These are phyloP conservation scores for Silurus lanzhouensis DNA, from an alignment of 2,797 vertebrate genomes.

Conservation along the genomic window DNA sequence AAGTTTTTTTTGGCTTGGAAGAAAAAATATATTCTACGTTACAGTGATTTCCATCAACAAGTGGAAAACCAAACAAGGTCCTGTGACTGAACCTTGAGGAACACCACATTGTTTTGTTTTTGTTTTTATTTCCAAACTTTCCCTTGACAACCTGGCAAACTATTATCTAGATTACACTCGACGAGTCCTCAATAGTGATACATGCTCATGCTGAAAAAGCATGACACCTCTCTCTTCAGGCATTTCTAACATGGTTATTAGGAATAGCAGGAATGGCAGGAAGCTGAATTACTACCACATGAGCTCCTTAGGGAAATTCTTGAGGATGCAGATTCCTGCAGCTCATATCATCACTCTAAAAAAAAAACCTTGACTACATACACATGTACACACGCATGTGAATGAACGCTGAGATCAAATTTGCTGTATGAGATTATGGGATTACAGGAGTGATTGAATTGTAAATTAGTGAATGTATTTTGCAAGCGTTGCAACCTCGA, in stretches of 20 bases:
- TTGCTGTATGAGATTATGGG: not conserved
- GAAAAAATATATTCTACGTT: too few species aligned
- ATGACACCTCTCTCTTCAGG: not conserved
- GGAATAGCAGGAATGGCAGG: conserved; percentile 9
- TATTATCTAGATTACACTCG: not conserved
- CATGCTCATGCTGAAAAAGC: not conserved
- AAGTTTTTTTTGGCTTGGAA: not conserved
- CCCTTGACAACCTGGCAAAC: not conserved
- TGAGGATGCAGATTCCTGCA: conserved; percentile 30
- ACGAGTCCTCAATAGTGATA: not conserved
- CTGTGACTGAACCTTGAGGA: not conserved
- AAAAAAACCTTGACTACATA: conserved; percentile 18
- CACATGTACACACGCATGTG: not conserved
- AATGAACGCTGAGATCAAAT: conserved; percentile 8
- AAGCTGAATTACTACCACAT: conserved; percentile 33
- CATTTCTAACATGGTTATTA: conserved; percentile 23
- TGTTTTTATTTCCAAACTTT: not conserved
- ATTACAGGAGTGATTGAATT: not conserved
- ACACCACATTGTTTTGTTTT: not conserved
- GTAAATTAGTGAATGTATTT: not conserved
- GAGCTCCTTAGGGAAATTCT: conserved; percentile 31
- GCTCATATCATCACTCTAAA: conserved; percentile 21
- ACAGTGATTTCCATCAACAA: too few species aligned
- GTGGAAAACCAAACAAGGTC: not conserved
- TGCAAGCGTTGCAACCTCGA: not conserved